Evolutionary conservation across 1,140 invertebrate species (phyloP), one percentile per base, ranked within the genome.

Genomic region (Bombus difficillimus): DNA sequence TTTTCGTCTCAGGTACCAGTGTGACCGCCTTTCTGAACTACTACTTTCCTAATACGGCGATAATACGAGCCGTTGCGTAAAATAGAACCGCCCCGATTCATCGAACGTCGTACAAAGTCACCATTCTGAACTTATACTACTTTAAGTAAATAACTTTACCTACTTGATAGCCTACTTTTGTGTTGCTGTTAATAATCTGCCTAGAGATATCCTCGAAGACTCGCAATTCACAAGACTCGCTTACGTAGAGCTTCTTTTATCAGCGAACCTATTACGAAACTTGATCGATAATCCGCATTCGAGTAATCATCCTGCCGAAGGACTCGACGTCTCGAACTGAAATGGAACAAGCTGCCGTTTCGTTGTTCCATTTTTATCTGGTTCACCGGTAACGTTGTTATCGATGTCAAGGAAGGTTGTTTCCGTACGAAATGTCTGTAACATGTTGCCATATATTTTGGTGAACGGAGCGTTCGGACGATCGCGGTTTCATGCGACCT

Each of bases 21-120:
- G 43, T 79, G 89, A 90, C 81, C 85, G 89, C 88, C 66, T 90
- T 90, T 89, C 85, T 68, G 76, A 89, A 77, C 81, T 71, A 72
- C 62, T 85, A 85, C 81, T 82, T 87, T 87, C 89, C 89, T 87
- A 90, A 89, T 89, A 90, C 68, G 89, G 88, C 53, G 75, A 69
- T 78, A 82, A 90, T 87, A 87, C 85, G 81, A 90, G 74, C 71
- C 82, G 78, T 84, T 81, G 81, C 77, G 89, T 87, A 79, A 87
- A 82, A 90, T 84, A 87, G 73, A 85, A 81, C 85, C 72, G 74
- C 57, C 32, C 81, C 64, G 79, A 77, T 89, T 62, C 80, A 80
- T 85, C 76, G 84, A 80, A 47, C 83, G 62, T 85, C 62, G 57
- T 15, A 41, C 47, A 53, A 53, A 53, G 18, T 53, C 18, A 22